Evolutionary conservation across 2,113 vertebrate genomes (phyloP).

Genomic region (Phodopus roborovskii): DNA sequence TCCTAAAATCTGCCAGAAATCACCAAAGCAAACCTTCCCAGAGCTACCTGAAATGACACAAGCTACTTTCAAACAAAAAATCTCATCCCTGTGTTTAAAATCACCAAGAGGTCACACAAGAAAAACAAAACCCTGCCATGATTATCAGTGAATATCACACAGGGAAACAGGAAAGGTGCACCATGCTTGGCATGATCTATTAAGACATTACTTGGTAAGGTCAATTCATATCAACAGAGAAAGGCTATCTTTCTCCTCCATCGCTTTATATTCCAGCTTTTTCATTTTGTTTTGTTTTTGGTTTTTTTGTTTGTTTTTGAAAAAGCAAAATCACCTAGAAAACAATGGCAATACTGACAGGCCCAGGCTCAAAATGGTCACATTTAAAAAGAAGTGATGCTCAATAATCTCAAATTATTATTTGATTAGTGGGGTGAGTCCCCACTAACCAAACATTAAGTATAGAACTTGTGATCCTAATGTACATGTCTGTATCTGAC

Average conservation of each 20-base stretch:
- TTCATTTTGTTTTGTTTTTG: too few relatives aligned
- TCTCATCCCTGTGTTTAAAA: conserved; percentile 14
- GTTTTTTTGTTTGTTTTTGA: not conserved
- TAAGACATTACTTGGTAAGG: conserved; percentile 10
- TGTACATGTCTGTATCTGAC: not conserved
- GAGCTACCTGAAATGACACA: not conserved
- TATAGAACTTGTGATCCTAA: not conserved
- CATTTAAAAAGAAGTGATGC: not conserved
- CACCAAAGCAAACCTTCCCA: not conserved
- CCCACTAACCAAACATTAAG: not conserved
- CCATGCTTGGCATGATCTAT: not conserved
- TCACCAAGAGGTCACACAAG: not conserved
- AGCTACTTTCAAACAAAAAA: not conserved
- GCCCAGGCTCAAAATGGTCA: conserved; percentile 8
- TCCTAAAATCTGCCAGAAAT: not conserved
- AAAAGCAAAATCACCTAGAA: not conserved
- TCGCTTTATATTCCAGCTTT: not conserved
- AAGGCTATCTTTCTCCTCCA: not conserved
- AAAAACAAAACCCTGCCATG: not conserved
- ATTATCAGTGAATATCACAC: not conserved
- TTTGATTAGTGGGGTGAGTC: too few relatives aligned
- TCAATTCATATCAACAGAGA: not conserved
- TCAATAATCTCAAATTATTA: conserved; percentile 8
- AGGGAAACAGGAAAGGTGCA: not conserved
- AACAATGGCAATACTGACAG: not conserved